Evolutionary conservation across 2,797 vertebrate species (phyloP), one percentile per base, ranked within the genome.

Genomic region (Sebastolobus altivelis): DNA sequence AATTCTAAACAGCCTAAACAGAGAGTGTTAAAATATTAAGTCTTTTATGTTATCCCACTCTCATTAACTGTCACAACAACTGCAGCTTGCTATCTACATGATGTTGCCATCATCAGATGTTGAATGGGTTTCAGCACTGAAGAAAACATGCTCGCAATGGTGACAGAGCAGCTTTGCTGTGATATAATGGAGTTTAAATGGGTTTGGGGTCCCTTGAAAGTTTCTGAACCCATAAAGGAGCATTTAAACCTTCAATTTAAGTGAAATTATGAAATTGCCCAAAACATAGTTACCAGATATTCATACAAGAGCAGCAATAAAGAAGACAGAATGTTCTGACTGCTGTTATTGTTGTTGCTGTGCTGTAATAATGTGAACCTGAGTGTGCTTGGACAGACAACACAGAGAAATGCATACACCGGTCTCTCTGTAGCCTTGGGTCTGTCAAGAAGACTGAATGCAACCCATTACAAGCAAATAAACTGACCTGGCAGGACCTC

Each of bases 391-490:
- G 72, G 67, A 81, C 70, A 79, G 72, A 80, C 69, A 85, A 29
- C 61, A 61, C 25, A 54, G 67, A 83, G 61, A 77, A 84, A 86
- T 79, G 13, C 88, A 80, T 72, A 25, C 37, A 82, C 27, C 40
- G 29, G 70, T 76, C 74, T 54, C 33, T 58, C 59, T 70, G 65
- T 27, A 70, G 80, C 83, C 79, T 73, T 56, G 58, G 77, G 74
- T 79, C 65, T 89, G 73, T 59, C 84, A 85, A 75, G 46, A 87
- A 82, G 77, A 90, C 79, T 63, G 80, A 91, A 83, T 60, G 77
- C 76, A 77, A 68, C 68, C 55, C 87, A 85, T 87, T 82, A 88
- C 74, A 77, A 76, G 81, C 58, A 85, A 86, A 90, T 75, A 83
- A 83, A 86, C 62, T 58, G 76, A 49, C 67, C 59, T 86, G 83